Evolutionary conservation across 2,797 vertebrate genomes (phyloP).

Genomic region (Sebastolobus alascanus): DNA sequence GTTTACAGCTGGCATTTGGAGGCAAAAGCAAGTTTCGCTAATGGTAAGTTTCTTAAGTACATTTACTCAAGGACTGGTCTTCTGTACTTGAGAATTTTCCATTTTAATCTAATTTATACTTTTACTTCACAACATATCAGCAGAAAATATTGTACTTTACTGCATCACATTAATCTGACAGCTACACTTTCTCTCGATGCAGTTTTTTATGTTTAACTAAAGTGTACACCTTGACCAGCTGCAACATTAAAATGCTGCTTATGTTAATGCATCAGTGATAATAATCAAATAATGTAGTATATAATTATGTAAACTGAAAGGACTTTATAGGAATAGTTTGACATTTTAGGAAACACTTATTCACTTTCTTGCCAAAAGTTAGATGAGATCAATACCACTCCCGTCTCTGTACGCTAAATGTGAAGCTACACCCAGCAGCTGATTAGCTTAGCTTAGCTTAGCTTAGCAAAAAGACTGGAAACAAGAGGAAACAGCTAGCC

Average conservation of each 20-base stretch:
- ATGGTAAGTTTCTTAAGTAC: slow-evolving; percentile 80
- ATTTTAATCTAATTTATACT: background rate
- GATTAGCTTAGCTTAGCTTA: no score
- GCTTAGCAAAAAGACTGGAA: no score
- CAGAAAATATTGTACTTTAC: background rate
- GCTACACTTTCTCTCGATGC: background rate
- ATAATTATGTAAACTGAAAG: background rate
- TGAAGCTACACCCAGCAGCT: no score
- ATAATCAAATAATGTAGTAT: background rate
- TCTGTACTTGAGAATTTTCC: background rate
- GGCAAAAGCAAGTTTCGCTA: slow-evolving; percentile 85
- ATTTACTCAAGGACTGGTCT: background rate
- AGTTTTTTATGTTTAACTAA: background rate
- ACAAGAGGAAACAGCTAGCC: no score
- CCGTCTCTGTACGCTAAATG: background rate
- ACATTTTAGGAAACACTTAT: background rate
- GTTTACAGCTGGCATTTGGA: slow-evolving; percentile 79
- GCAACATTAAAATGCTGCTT: background rate
- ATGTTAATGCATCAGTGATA: background rate
- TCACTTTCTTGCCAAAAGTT: background rate
- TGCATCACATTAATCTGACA: background rate
- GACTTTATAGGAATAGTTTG: background rate
- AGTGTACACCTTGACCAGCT: background rate
- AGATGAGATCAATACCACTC: background rate
- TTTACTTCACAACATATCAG: background rate